Conservation (phyloP, 2,888 invertebrate species). For the Caenorhabditis virilis region DNA sequence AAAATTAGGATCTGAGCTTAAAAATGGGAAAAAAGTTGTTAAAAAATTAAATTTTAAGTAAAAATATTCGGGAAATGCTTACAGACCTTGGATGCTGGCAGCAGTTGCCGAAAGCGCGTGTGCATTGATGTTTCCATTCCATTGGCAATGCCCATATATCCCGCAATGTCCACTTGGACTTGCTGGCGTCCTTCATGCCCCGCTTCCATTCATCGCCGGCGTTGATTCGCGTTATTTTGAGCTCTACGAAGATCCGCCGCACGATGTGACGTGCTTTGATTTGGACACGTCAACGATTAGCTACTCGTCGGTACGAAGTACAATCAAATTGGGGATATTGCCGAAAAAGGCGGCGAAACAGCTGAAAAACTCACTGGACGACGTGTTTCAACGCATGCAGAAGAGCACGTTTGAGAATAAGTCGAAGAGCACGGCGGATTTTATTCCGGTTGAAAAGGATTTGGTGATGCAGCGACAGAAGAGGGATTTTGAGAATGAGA, state of each 20-base stretch:
- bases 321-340: constrained; percentile 56
- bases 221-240: constrained; percentile 79
- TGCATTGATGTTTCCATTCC: constrained; percentile 89
- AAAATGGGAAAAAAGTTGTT: no score
- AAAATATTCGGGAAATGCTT: no score
- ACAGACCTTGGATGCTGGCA: constrained; percentile 86
- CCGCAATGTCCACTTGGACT: constrained; percentile 93
- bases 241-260: constrained; percentile 87
- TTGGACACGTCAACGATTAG: constrained; percentile 95
- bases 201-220: constrained; percentile 88
- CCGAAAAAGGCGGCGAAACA: constrained; percentile 79
- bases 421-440: constrained; percentile 73
- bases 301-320: constrained; percentile 66
- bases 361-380: constrained; percentile 75
- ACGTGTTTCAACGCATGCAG: constrained; percentile 7
- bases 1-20: no score
- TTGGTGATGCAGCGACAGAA: constrained; percentile 46
- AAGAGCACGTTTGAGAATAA: neutral
- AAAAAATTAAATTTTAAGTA: no score
- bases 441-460: constrained; percentile 59
- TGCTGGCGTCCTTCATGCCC: constrained; percentile 92
- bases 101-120: constrained; percentile 86
- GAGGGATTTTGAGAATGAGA: constrained; percentile 85
- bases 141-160: constrained; percentile 99
- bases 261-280: constrained; percentile 96